Base-by-base conservation (phyloP, 2,888 invertebrate genomes). In the Girardia tigrina region DNA sequence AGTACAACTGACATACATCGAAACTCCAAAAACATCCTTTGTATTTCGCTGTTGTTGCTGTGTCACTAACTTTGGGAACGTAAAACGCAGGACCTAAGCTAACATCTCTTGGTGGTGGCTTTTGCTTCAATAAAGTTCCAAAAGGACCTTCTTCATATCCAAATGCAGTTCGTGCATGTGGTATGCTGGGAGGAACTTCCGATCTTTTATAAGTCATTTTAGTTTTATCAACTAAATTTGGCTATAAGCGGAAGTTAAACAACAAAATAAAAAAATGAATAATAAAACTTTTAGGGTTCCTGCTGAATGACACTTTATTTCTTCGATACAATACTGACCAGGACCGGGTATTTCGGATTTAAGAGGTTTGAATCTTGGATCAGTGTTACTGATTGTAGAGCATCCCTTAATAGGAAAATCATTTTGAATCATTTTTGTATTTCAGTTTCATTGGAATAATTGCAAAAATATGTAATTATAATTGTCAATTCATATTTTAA, bases 111-210 rank as follows among this genome's bases (percentile, higher is more conserved):
- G 79, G 78, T 23, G 84, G 84, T 1, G 83, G 79, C 12, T 81
- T 81, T 75, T 84, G 84, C 77, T 82, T 82, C 77, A 81, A 80
- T 23, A 84, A 78, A 0, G 81, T 80, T 2, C 84, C 84, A 78
- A 83, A 82, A 12, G 82, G 82, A 78, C 81, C 82, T 78, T 84
- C 84, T 78, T 84, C 84, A 78, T 82, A 84, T 0, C 84, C 84
- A 77, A 81, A 84, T 0, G 84, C 82, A 78, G 82, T 81, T 26
- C 83, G 82, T 6, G 83, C 82, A 72, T 80, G 80, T 0, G 84
- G 84, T 42, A 84, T 84, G 26, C 84, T 83, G 1, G 84, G 84
- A 0, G 84, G 82, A 69, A 82, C 82, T 20, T 82, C 81, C 78
- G 83, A 82, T 12, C 83, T 79, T 75, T 82, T 80, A 75, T 82